Base-by-base conservation (phyloP, 2,888 invertebrate species). In the Caenorhabditis sp. region DNA sequence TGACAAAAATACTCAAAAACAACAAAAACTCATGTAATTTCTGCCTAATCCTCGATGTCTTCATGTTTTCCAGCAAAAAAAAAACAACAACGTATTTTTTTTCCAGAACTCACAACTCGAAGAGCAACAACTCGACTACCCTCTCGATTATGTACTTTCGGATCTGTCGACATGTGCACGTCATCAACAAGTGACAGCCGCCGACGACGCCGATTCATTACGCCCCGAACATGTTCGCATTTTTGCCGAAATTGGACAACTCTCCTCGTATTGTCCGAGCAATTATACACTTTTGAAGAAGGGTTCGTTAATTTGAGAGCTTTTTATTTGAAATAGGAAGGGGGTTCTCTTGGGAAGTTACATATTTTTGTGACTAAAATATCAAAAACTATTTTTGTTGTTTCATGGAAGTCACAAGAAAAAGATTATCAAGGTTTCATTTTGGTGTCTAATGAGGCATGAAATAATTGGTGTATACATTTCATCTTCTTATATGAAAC, bases 161-260 rank as follows among this genome's bases (percentile, higher is more conserved):
- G 76, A 76, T 27, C 52, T 77, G 12, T 23, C 26, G 1, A 58
- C 69, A 49, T 79, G 79, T 54, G 62, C 70, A 20, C 31, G 57
- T 14, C 66, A 60, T 31, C 53, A 25, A 7, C 53, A 25, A 7
- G 62, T 66, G 2, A 31, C 63, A n/a, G 52, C 69, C 8, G 56
- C 68, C 1, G 50, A 71, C 1, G 73, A 73, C 31, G 59, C 65
- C 3, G 63, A 78, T 38, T 61, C 70, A 43, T 49, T 78, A 25
- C 65, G 63, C 14, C 59, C 76, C 1, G 53, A 72, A 21, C 58
- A 75, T 7, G 60, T 80, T 14, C 58, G 63, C 4, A 68, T 78
- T 38, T 79, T 71, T 57, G 78, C 77, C n/a, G 82, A 82, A 63
- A 57, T 80, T n/a, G 82, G 82, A 31, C 82, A 82, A 70, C 65